These are phyloP conservation scores for Ectropis crepuscularia DNA, from an alignment of 2,888 invertebrate genomes.

Conservation along the genomic window DNA sequence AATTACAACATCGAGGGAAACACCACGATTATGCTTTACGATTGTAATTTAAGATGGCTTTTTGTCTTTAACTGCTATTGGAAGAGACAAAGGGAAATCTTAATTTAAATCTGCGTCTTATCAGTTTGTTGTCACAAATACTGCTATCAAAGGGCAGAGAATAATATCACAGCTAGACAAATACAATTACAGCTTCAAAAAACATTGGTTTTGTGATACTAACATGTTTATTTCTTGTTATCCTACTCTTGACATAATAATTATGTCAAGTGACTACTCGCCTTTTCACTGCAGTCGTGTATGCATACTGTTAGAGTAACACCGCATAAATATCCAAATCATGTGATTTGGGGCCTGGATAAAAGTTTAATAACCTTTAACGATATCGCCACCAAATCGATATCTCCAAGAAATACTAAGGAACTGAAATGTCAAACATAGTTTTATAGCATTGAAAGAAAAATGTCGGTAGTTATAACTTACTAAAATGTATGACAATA, in stretches of 20 bases:
- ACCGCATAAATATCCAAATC: too few species aligned
- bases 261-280: neutral
- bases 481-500: too few species aligned
- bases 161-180: neutral
- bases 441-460: too few species aligned
- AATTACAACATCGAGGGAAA: too few species aligned
- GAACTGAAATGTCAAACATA: too few species aligned
- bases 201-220: neutral
- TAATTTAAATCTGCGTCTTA: slow-evolving; percentile 31
- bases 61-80: slow-evolving; percentile 15
- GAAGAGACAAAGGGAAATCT: slow-evolving; percentile 24
- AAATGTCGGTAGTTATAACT: too few species aligned
- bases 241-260: neutral
- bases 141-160: slow-evolving; percentile 5
- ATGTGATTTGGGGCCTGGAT: too few species aligned
- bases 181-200: neutral
- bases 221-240: neutral
- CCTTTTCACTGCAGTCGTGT: slow-evolving; percentile 17
- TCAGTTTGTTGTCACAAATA: slow-evolving; percentile 19
- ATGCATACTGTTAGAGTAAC: slow-evolving; percentile 1
- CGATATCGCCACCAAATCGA: too few species aligned
- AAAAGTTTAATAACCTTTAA: too few species aligned
- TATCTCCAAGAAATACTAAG: too few species aligned
- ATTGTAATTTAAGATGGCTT: slow-evolving; percentile 27
- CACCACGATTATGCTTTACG: slow-evolving; percentile 3